Evolutionary conservation across 2,113 vertebrate genomes (phyloP).

Genomic region (Phaethornis superciliosus): DNA sequence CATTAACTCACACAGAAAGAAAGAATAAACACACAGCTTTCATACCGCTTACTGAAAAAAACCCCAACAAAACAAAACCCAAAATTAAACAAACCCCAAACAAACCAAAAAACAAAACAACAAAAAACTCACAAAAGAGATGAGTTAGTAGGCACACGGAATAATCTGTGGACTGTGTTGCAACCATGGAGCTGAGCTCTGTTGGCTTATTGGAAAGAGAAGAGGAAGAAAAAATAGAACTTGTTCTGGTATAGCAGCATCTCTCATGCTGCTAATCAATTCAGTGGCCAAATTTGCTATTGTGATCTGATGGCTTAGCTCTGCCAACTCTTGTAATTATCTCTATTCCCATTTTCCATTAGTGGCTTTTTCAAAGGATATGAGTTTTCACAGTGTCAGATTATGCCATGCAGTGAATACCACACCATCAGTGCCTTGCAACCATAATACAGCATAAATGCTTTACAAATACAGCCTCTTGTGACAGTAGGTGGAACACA

Average conservation of each 20-base stretch:
- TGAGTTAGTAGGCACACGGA: background rate
- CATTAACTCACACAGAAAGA: background rate
- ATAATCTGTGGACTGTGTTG: background rate
- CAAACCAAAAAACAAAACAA: background rate
- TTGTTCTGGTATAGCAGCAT: conserved; percentile 39
- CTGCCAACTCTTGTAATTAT: conserved; percentile 60
- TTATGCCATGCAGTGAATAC: conserved; percentile 13
- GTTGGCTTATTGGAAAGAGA: conserved; percentile 6
- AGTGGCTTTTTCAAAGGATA: conserved; percentile 51
- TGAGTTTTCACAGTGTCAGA: conserved; percentile 50
- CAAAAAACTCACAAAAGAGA: background rate
- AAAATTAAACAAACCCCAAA: background rate
- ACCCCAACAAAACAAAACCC: background rate
- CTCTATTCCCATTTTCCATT: conserved; percentile 47
- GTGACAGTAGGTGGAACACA: background rate
- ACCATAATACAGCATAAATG: conserved; percentile 1
- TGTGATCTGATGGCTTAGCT: conserved; percentile 58
- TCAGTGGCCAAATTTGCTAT: conserved; percentile 57
- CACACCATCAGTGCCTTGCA: background rate
- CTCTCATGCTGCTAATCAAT: conserved; percentile 50
- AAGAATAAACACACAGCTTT: background rate
- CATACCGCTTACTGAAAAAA: background rate
- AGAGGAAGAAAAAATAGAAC: conserved; percentile 33
- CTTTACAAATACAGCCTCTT: conserved; percentile 29
- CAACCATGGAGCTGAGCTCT: background rate